Evolutionary conservation across 2,113 vertebrate species (phyloP).

Genomic region (Gracilinanus agilis): DNA sequence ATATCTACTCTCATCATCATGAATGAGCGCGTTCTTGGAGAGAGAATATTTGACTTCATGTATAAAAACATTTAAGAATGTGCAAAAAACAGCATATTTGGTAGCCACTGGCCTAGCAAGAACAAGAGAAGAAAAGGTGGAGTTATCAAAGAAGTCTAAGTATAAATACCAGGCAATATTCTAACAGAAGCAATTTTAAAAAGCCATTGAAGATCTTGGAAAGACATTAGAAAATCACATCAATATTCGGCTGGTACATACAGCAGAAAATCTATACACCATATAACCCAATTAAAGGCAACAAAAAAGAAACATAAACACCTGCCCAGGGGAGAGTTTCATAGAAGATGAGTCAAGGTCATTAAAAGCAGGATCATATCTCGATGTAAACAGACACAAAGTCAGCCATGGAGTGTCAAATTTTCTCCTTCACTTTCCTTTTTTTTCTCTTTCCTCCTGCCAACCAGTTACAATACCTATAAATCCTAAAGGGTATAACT

Average conservation of each 20-base stretch:
- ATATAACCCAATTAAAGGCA: neutral
- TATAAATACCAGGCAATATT: neutral
- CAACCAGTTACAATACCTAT: neutral
- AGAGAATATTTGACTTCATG: neutral
- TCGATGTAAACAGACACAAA: neutral
- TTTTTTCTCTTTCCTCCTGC: neutral
- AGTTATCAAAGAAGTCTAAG: neutral
- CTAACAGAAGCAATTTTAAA: neutral
- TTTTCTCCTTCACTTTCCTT: neutral
- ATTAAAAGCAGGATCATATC: neutral
- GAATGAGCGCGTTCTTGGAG: neutral
- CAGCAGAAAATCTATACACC: neutral
- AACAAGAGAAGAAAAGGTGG: neutral
- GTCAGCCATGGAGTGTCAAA: neutral
- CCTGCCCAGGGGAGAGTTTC: neutral
- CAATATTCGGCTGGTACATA: neutral
- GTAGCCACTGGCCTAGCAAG: neutral
- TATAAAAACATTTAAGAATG: neutral
- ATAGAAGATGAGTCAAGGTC: neutral
- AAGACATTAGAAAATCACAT: neutral
- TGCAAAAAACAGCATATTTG: neutral
- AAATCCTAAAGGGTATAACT: neutral
- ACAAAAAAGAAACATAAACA: neutral
- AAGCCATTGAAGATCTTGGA: neutral
- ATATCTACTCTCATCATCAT: neutral